Conservation (phyloP, 2,888 invertebrate genomes). For the Synanthedon vespiformis region DNA sequence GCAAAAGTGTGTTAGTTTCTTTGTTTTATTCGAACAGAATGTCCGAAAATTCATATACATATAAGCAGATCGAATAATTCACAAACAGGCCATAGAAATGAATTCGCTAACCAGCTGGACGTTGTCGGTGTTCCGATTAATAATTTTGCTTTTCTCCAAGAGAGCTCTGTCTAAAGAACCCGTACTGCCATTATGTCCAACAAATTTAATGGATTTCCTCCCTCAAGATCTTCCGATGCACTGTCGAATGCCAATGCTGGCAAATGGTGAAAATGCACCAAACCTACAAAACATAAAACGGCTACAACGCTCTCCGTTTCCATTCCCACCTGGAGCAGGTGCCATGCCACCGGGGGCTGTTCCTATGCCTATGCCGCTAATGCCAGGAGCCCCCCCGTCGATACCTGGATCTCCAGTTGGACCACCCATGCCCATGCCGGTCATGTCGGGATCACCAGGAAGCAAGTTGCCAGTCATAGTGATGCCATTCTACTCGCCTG, state of each 20-base stretch:
- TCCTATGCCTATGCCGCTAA: slow-evolving; percentile 8
- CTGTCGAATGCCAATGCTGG: slow-evolving; percentile 42
- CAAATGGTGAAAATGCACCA: slow-evolving; percentile 18
- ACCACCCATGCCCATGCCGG: slow-evolving; percentile 12
- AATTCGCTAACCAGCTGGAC: no score
- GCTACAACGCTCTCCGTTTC: slow-evolving; percentile 19
- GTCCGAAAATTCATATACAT: no score
- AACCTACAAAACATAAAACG: slow-evolving; percentile 8
- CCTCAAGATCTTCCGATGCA: slow-evolving; percentile 59
- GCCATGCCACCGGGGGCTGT: slow-evolving; percentile 1
- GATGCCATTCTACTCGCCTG: slow-evolving; percentile 59
- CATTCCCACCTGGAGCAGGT: slow-evolving; percentile 4
- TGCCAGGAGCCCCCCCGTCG: slow-evolving; percentile 10
- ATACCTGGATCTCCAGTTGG: slow-evolving; percentile 3
- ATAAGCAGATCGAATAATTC: no score
- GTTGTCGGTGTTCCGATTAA: neutral
- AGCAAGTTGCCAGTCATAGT: slow-evolving; percentile 57
- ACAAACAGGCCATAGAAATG: no score
- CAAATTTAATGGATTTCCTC: slow-evolving; percentile 33
- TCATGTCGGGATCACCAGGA: slow-evolving; percentile 18
- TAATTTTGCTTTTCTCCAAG: slow-evolving; percentile 5
- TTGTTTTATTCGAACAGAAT: no score
- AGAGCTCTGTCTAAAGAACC: slow-evolving; percentile 19
- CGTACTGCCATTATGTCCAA: slow-evolving; percentile 48
- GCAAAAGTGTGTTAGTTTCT: no score